Evolutionary conservation across 2,113 vertebrate species (phyloP).

Genomic region (Brachyhypopomus occidentalis): DNA sequence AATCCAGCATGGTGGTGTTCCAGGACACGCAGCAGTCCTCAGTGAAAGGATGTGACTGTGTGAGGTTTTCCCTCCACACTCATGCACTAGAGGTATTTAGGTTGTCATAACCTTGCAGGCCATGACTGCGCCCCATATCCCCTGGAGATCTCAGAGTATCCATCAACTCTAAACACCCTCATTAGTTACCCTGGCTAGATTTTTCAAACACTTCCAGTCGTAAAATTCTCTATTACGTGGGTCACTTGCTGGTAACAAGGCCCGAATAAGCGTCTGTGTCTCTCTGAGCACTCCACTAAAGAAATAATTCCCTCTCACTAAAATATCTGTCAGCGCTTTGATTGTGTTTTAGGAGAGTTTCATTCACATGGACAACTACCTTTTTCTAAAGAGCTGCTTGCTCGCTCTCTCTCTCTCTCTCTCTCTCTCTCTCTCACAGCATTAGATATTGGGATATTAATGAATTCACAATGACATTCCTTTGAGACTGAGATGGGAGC

Average conservation of each 20-base stretch:
- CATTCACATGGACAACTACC: conserved; percentile 77
- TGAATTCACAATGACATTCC: conserved; percentile 80
- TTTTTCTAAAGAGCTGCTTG: conserved; percentile 61
- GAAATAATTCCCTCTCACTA: conserved; percentile 72
- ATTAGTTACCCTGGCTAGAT: conserved; percentile 71
- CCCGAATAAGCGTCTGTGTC: conserved; percentile 76
- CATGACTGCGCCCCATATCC: conserved; percentile 3
- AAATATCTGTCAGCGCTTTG: conserved; percentile 76
- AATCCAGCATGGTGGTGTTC: not conserved
- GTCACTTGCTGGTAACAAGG: conserved; percentile 82
- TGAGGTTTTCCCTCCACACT: conserved; percentile 6
- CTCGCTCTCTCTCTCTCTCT: conserved; percentile 34
- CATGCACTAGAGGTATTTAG: not conserved
- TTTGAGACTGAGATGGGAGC: conserved; percentile 69
- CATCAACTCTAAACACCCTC: conserved; percentile 60
- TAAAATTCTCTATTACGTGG: conserved; percentile 78
- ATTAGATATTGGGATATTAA: conserved; percentile 83
- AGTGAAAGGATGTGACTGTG: conserved; percentile 7
- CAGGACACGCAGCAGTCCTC: not conserved
- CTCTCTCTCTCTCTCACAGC: conserved; percentile 65
- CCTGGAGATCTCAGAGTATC: conserved; percentile 37
- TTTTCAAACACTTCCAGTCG: conserved; percentile 77
- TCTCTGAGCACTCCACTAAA: conserved; percentile 65
- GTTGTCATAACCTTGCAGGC: conserved; percentile 39
- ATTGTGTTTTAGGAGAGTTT: conserved; percentile 82